phyloP scores from a whole-genome alignment of 2,888 invertebrate genomes.

The Noctua janthe region DNA sequence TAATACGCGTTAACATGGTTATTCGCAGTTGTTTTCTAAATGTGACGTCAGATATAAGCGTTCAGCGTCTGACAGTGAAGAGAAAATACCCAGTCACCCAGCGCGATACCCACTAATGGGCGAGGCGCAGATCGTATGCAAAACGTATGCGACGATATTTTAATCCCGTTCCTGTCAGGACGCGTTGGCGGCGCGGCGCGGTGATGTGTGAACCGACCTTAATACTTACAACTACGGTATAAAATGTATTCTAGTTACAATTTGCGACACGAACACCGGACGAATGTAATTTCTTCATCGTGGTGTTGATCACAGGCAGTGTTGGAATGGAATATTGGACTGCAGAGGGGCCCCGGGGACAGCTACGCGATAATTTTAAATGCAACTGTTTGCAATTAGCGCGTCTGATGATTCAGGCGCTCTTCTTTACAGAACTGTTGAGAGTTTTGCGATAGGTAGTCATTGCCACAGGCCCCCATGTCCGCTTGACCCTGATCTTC shows the following conservation, averaged over 20 bases:
- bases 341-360: constrained; percentile 59
- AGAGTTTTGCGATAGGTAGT: constrained; percentile 39
- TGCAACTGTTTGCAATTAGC: constrained; percentile 40
- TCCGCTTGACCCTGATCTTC: constrained; percentile 69
- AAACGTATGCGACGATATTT: constrained; percentile 66
- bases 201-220: constrained; percentile 63
- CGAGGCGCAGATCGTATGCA: constrained; percentile 64
- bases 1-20: constrained; percentile 33
- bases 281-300: constrained; percentile 85
- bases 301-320: constrained; percentile 86
- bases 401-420: constrained; percentile 39
- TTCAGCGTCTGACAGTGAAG: constrained; percentile 54
- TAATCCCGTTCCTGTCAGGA: constrained; percentile 61
- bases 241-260: constrained; percentile 74
- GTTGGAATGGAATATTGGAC: constrained; percentile 81
- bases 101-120: constrained; percentile 60
- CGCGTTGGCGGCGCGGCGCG: constrained; percentile 43
- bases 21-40: constrained; percentile 56
- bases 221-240: constrained; percentile 65
- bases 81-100: constrained; percentile 59
- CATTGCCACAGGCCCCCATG: constrained; percentile 57
- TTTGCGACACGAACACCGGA: constrained; percentile 86
- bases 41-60: constrained; percentile 64
- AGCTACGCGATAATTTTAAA: constrained; percentile 22
- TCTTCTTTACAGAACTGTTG: constrained; percentile 20